phyloP scores from a whole-genome alignment of 2,888 invertebrate species.

The Dicranocentrus wangi region DNA sequence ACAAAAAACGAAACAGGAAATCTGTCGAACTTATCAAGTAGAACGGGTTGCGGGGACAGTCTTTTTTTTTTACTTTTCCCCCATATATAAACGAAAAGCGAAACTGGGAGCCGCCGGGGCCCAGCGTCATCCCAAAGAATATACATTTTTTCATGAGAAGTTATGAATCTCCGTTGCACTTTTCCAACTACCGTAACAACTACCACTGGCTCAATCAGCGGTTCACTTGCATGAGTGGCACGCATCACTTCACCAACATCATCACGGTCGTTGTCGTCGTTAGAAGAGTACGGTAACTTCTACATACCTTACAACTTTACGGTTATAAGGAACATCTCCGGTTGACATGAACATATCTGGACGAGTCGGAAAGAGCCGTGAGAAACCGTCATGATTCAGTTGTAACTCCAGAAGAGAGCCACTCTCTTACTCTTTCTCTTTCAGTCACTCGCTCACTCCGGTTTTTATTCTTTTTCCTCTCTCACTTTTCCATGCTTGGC shows the following conservation, averaged over 20 bases:
- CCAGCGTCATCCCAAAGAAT: too few species aligned
- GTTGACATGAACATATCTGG: conserved; percentile 5
- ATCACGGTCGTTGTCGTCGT: not conserved
- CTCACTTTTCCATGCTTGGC: conserved; percentile 3
- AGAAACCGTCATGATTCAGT: conserved; percentile 57
- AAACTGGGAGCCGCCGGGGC: not conserved
- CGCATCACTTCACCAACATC: conserved; percentile 10
- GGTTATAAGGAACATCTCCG: too few species aligned
- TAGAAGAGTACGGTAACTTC: not conserved
- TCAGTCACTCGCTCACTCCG: conserved; percentile 4
- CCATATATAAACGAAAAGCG: not conserved
- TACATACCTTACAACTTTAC: too few species aligned
- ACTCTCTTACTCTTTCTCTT: not conserved
- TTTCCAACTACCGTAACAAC: not conserved
- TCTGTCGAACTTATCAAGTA: conserved; percentile 23
- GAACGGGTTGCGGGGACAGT: conserved; percentile 1
- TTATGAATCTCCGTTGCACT: conserved; percentile 21
- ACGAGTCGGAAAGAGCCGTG: conserved; percentile 56
- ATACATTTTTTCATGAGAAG: not conserved
- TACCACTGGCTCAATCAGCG: conserved; percentile 24
- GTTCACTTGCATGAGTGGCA: conserved; percentile 30
- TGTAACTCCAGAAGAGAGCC: conserved; percentile 27
- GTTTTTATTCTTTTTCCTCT: conserved; percentile 3
- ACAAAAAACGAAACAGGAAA: not conserved
- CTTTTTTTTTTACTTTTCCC: not conserved